Conservation (phyloP, 2,113 vertebrate species). For the Macquaria ambigua region DNA sequence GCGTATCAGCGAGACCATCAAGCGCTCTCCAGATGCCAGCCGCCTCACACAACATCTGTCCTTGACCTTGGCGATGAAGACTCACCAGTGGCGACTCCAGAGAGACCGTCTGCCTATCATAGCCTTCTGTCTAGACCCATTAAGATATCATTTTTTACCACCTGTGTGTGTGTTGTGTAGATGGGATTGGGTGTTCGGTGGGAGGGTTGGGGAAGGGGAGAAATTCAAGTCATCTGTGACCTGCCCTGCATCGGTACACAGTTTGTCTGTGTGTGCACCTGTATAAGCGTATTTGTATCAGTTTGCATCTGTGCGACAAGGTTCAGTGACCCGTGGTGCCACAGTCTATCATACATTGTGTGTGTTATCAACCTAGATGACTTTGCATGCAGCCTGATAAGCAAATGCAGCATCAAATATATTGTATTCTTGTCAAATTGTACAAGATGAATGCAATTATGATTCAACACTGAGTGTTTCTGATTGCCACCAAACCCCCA, state of each 20-base stretch:
- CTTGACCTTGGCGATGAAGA: constrained; percentile 63
- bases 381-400: constrained; percentile 18
- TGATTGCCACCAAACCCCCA: neutral
- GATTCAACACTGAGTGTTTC: neutral
- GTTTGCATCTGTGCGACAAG: neutral
- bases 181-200: constrained; percentile 27
- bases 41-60: constrained; percentile 52
- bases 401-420: neutral
- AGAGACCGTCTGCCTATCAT: constrained; percentile 19
- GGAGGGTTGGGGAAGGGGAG: neutral
- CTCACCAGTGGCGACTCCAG: neutral
- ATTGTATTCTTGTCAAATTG: neutral
- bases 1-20: neutral
- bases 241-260: constrained; percentile 2
- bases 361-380: neutral
- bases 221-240: constrained; percentile 19
- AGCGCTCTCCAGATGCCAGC: constrained; percentile 42
- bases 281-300: constrained; percentile 14
- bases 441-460: neutral
- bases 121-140: constrained; percentile 37
- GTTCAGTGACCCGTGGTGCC: neutral
- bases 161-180: constrained; percentile 9
- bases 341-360: neutral
- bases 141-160: constrained; percentile 33
- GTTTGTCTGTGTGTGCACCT: neutral